Evolutionary conservation across 2,797 vertebrate species (phyloP), one percentile per base, ranked within the genome.

Genomic region (Cirrhinus molitorella): DNA sequence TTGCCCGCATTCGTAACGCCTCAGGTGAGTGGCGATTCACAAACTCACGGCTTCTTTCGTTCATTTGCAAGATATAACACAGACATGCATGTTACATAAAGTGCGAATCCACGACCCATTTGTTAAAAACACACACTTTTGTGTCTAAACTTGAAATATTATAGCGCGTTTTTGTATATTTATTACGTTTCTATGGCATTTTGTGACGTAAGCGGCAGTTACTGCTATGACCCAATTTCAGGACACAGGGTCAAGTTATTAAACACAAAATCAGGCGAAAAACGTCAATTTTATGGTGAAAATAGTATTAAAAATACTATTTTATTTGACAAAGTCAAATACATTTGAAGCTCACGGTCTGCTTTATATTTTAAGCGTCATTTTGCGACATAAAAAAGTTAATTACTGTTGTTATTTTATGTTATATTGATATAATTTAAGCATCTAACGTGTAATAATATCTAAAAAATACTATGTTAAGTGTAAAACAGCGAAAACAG

Each of bases 11-110:
- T 34, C 12, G 13, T 25, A 21, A 3, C 25, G 5, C 5, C 8
- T 59, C 40, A 67, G 85, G 85, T 86, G 81, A 80, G 85, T 83
- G 21, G 0, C 12, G 21, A 45, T 37, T 31, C 3, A 4, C 5
- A 47, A 0, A n/a, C 4, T 2, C 2, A n/a, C 9, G 8, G 47
- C 16, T 37, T 65, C 10, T 21, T 76, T 21, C 14, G 8, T 14
- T 6, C 8, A 5, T 28, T 19, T 2, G 23, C 17, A 14, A 1
- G 47, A 66, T 31, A 28, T 73, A 55, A 66, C 2, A 16, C 28
- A 40, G 34, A 40, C 17, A 28, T 14, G 9, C 43, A 19, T 8
- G 2, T 86, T 83, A 59, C 55, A 43, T 79, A 76, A 70, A 71
- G 21, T n/a, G 1, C 25, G 5, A 43, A 21, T 23, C 23, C 5